These are phyloP conservation scores for Botia almorhae DNA, from an alignment of 2,797 vertebrate genomes.

Conservation along the genomic window DNA sequence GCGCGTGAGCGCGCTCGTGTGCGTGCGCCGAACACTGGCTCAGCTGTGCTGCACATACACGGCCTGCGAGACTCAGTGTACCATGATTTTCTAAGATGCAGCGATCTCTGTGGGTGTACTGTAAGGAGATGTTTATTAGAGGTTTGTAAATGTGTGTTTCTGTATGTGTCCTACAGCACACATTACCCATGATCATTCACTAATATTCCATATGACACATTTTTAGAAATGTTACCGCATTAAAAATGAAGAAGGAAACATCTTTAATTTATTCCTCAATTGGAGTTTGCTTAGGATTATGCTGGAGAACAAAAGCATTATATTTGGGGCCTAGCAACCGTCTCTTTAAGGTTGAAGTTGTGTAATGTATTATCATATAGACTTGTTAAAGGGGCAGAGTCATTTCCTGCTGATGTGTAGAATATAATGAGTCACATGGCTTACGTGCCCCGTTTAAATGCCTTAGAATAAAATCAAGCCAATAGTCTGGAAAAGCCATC, in stretches of 20 bases:
- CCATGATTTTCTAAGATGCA: slow-evolving; percentile 57
- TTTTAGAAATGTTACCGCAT: not conserved
- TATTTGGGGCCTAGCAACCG: not conserved
- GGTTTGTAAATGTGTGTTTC: slow-evolving; percentile 42
- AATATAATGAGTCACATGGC: slow-evolving; percentile 58
- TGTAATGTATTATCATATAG: slow-evolving; percentile 38
- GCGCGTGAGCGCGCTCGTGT: slow-evolving; percentile 46
- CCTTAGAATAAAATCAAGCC: slow-evolving; percentile 40
- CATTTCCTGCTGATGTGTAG: slow-evolving; percentile 52
- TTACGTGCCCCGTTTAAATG: slow-evolving; percentile 44
- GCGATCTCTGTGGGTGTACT: slow-evolving; percentile 45
- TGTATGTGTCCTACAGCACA: slow-evolving; percentile 36
- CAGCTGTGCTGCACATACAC: slow-evolving; percentile 60
- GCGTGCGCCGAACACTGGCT: slow-evolving; percentile 57
- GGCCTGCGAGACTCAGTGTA: slow-evolving; percentile 56
- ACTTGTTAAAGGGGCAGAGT: slow-evolving; percentile 49
- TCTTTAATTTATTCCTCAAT: slow-evolving; percentile 25
- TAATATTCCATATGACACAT: slow-evolving; percentile 1
- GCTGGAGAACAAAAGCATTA: not conserved
- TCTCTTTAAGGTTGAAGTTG: slow-evolving; percentile 22
- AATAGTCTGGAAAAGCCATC: slow-evolving; percentile 41
- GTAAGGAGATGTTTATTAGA: slow-evolving; percentile 38
- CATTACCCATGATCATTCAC: slow-evolving; percentile 24
- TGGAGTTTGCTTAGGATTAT: not conserved
- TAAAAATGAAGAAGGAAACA: not conserved